These are phyloP conservation scores for Arrhopalites spinosus DNA, from an alignment of 2,888 invertebrate genomes.

Conservation along the genomic window DNA sequence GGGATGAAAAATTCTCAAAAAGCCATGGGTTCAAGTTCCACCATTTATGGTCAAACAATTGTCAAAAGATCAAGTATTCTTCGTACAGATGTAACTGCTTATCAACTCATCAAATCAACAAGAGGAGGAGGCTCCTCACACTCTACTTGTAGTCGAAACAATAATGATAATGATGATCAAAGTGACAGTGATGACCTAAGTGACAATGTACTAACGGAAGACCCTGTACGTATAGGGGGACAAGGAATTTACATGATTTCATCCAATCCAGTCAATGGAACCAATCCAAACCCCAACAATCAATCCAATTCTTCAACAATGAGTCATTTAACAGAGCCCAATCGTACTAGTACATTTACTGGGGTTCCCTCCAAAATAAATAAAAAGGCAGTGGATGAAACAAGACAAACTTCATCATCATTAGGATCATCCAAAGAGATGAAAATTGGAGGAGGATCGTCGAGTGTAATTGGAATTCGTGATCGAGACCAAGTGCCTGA, in stretches of 20 bases:
- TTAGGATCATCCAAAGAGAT: neutral
- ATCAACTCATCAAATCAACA: constrained; percentile 46
- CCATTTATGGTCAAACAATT: constrained; percentile 20
- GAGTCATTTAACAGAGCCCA: neutral
- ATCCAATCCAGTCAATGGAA: neutral
- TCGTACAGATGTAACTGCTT: constrained; percentile 49
- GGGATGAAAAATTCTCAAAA: no score
- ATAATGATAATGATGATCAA: neutral
- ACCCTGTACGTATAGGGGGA: constrained; percentile 52
- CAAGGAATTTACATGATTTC: constrained; percentile 52
- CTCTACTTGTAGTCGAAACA: neutral
- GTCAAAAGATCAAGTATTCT: constrained; percentile 51
- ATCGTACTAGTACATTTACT: neutral
- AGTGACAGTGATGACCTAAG: constrained; percentile 52
- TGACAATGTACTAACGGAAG: constrained; percentile 50
- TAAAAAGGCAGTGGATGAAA: no score
- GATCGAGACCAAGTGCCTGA: neutral
- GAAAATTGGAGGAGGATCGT: neutral
- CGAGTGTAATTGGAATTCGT: no score
- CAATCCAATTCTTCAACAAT: neutral
- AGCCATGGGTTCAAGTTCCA: neutral
- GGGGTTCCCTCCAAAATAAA: neutral
- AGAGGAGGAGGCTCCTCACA: neutral
- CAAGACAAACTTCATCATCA: no score
- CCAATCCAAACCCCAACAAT: constrained; percentile 9